phyloP scores from a whole-genome alignment of 2,113 vertebrate species.

The Lota lota region DNA sequence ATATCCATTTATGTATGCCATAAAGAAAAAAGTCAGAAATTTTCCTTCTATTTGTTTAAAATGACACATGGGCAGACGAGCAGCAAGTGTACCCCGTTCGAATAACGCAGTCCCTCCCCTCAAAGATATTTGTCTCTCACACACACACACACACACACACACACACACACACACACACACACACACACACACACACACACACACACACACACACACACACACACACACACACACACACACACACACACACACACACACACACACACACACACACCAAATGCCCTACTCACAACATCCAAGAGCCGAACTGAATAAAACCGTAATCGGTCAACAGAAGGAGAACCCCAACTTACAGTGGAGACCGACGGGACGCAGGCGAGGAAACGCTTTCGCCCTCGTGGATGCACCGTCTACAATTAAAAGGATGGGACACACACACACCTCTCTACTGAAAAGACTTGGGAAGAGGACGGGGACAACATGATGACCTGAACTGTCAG shows the following conservation, averaged over 20 bases:
- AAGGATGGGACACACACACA: slow-evolving; percentile 28
- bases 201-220: slow-evolving; percentile 54
- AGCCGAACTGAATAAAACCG: slow-evolving; percentile 62
- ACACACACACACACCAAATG: slow-evolving; percentile 55
- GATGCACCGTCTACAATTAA: slow-evolving; percentile 25
- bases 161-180: slow-evolving; percentile 32
- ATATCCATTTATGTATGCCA: slow-evolving; percentile 33
- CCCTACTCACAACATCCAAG: slow-evolving; percentile 66
- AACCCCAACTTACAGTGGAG: slow-evolving; percentile 81
- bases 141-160: slow-evolving; percentile 22
- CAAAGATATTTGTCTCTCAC: slow-evolving; percentile 52
- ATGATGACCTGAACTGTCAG: too few species aligned
- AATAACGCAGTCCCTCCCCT: slow-evolving; percentile 43
- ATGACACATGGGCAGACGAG: slow-evolving; percentile 55
- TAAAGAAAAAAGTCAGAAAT: slow-evolving; percentile 21
- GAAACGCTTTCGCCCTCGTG: slow-evolving; percentile 40
- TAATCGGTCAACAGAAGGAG: slow-evolving; percentile 64
- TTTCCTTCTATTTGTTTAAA: not conserved
- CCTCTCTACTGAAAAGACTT: too few species aligned
- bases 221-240: slow-evolving; percentile 27
- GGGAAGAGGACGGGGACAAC: too few species aligned
- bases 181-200: slow-evolving; percentile 38
- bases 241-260: slow-evolving; percentile 22
- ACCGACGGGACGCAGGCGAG: slow-evolving; percentile 58
- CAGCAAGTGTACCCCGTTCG: slow-evolving; percentile 55